Evolutionary conservation across 1,140 invertebrate species (phyloP), one percentile per base, ranked within the genome.

Genomic region (Hyposmocoma kahamanoa): DNA sequence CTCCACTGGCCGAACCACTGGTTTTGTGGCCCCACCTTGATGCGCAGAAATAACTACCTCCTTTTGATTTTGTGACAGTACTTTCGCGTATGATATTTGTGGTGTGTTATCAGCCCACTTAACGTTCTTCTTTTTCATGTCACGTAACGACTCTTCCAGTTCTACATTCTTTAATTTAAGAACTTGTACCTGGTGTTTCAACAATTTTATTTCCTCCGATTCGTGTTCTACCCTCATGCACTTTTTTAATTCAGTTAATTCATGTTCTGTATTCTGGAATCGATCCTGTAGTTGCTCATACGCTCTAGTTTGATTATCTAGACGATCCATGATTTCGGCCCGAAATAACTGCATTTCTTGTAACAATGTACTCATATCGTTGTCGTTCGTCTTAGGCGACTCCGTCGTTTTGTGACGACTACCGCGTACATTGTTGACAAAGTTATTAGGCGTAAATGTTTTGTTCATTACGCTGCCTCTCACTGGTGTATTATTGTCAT

Each of bases 161-260:
- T 13, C 19, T 47, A 9, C 19, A 11, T 21, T 6, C 38, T 36
- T 24, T 6, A 11, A 22, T 11, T 34, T 22, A 13, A 20, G 24
- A 9, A 19, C 24, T 2, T 13, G 11, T n/a, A 36, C 38, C 45
- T 13, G 38, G 21, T 24, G 22, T 19, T 2, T 47, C 45, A 5
- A 47, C 45, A 13, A 36, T 47, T 1, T n/a, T 47, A 3, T 18
- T 32, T 32, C 38, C 38, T n/a, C n/a, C n/a, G n/a, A n/a, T 47
- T 47, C 45, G 34, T 36, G 30, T 6, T 36, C 45, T 47, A 47
- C 45, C 45, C 19, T 22, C 11, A 28, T 6, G 24, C 11, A 6
- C 11, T 28, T 11, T 28, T 11, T 6, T 11, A 28, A 28, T 6
- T 28, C 11, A 6, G 5, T 6, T 11, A 28, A 11, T 28, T 28